These are phyloP conservation scores for Pantala flavescens DNA, from an alignment of 1,140 invertebrate genomes.

Conservation along the genomic window DNA sequence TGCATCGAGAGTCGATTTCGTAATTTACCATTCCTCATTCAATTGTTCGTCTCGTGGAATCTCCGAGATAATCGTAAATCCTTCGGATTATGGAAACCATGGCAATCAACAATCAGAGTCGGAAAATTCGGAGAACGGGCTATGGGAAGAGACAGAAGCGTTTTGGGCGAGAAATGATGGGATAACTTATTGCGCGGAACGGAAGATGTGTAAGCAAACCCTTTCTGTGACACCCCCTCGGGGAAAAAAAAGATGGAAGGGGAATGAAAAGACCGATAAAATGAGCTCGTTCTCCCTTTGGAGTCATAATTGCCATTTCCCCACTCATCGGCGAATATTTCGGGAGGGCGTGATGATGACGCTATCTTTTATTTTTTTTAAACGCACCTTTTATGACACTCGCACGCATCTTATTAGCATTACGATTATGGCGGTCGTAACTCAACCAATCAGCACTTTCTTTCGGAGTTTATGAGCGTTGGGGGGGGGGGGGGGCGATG, in stretches of 20 bases:
- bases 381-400: slow-evolving; percentile 9
- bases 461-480: not conserved
- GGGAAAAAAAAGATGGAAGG: not conserved
- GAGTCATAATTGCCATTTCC: not conserved
- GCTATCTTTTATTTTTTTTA: too few relatives aligned
- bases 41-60: too few relatives aligned
- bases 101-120: too few relatives aligned
- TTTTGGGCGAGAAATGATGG: not conserved
- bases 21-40: too few relatives aligned
- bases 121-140: too few relatives aligned
- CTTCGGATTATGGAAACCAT: too few relatives aligned
- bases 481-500: not conserved
- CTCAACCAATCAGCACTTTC: not conserved
- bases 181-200: slow-evolving; percentile 5
- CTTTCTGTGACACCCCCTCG: not conserved
- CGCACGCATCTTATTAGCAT: not conserved
- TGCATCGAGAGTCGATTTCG: too few relatives aligned
- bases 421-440: not conserved
- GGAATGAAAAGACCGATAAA: not conserved
- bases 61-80: too few relatives aligned
- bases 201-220: not conserved
- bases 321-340: not conserved
- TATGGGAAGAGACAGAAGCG: too few relatives aligned
- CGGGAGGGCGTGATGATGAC: not conserved
- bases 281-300: not conserved